Conservation (phyloP, 2,888 invertebrate species). For the Lissonota sp. region DNA sequence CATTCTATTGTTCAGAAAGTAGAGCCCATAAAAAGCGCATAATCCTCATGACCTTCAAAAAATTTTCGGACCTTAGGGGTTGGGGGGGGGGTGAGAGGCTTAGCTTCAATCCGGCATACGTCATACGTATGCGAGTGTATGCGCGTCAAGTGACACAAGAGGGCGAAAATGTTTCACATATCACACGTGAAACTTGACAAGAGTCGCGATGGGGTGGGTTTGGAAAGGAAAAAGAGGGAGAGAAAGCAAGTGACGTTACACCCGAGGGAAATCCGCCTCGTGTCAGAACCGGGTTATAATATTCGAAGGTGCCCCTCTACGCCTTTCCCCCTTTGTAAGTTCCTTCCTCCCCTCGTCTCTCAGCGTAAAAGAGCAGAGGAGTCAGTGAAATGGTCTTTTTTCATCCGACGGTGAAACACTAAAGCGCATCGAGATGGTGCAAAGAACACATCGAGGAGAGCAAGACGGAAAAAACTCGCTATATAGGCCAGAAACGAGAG, state of each 20-base stretch:
- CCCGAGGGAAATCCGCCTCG: constrained; percentile 73
- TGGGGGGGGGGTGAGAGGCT: too few species aligned
- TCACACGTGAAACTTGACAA: constrained; percentile 41
- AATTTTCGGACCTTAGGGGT: too few species aligned
- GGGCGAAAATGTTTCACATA: constrained; percentile 42
- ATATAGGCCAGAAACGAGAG: constrained; percentile 33
- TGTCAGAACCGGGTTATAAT: constrained; percentile 60
- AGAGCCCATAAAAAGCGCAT: too few species aligned
- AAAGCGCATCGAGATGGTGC: background rate
- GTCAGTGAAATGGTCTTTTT: constrained; percentile 27
- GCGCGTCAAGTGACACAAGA: constrained; percentile 19
- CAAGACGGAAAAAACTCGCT: background rate
- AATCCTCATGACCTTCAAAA: too few species aligned
- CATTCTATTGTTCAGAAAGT: too few species aligned
- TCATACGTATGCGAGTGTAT: background rate
- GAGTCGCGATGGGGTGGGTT: constrained; percentile 6
- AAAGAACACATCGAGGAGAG: constrained; percentile 1
- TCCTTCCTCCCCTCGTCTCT: constrained; percentile 31
- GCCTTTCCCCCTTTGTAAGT: constrained; percentile 13
- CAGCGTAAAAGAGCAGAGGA: constrained; percentile 11
- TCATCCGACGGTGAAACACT: constrained; percentile 22
- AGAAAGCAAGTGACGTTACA: constrained; percentile 60
- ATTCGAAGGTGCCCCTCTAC: constrained; percentile 37
- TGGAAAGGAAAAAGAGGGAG: background rate
- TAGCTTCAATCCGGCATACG: too few species aligned